phyloP scores from a whole-genome alignment of 1,140 invertebrate species.

The Drosophila trapezifrons region DNA sequence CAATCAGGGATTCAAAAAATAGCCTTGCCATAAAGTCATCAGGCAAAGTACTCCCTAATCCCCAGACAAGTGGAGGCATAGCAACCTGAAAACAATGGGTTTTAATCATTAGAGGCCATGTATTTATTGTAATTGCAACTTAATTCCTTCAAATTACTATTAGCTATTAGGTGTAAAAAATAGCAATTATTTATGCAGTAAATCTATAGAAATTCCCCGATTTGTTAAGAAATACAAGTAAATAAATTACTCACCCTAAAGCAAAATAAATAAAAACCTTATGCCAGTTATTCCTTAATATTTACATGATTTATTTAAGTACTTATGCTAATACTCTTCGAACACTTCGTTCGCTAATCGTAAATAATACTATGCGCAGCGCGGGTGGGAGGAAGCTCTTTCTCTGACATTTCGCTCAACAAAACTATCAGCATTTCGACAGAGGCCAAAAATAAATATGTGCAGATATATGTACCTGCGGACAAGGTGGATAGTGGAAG shows the following conservation, averaged over 20 bases:
- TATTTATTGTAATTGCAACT: no score
- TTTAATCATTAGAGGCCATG: no score
- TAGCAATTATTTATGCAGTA: not conserved
- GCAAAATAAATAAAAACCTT: not conserved
- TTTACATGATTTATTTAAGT: slow-evolving; percentile 55
- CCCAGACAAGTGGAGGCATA: not conserved
- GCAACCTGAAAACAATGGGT: not conserved
- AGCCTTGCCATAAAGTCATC: slow-evolving; percentile 13
- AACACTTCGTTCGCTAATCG: slow-evolving; percentile 28
- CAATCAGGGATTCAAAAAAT: slow-evolving; percentile 20
- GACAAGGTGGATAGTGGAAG: slow-evolving; percentile 37
- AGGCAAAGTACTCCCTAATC: not conserved
- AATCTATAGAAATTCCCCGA: no score
- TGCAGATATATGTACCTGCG: slow-evolving; percentile 29
- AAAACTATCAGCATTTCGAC: slow-evolving; percentile 49
- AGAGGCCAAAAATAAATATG: slow-evolving; percentile 52
- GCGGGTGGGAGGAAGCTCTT: slow-evolving; percentile 21
- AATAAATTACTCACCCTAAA: not conserved
- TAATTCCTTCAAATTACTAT: no score
- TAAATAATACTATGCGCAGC: slow-evolving; percentile 69
- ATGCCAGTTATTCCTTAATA: slow-evolving; percentile 1
- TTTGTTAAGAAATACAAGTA: no score
- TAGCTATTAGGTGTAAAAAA: not conserved
- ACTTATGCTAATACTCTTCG: slow-evolving; percentile 52
- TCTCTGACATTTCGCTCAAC: slow-evolving; percentile 42